A percentile compares a stretch with the other conserved stretches of the same genome.
Conservation (phyloP, 2,888 invertebrate species). For the Torymus aiolomorphi region DNA sequence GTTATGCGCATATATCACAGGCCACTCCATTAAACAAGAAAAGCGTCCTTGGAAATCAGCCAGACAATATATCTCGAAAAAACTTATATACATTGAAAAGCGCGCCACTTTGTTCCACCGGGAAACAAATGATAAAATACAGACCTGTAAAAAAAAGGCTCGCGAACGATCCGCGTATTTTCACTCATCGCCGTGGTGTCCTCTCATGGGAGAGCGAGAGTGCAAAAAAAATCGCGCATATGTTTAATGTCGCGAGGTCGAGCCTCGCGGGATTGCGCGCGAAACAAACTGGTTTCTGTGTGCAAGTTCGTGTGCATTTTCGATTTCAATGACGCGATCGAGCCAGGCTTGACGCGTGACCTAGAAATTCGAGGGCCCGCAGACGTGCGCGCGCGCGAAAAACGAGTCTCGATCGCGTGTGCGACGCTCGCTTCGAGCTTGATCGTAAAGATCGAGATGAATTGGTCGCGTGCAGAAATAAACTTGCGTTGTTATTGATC, state of each 20-base stretch:
- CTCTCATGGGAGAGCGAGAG: neutral
- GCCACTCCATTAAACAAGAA: conserved; percentile 25
- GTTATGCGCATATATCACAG: neutral
- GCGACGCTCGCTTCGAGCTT: too few relatives aligned
- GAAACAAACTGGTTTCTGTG: conserved; percentile 1
- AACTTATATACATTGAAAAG: too few relatives aligned
- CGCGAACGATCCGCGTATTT: too few relatives aligned
- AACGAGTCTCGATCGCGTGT: too few relatives aligned
- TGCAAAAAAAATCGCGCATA: neutral
- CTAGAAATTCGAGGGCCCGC: neutral
- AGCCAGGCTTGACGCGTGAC: neutral
- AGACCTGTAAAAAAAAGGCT: neutral
- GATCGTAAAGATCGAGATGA: too few relatives aligned
- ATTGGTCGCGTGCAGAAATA: too few relatives aligned
- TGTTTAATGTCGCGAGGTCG: neutral
- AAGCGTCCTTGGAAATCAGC: conserved; percentile 26
- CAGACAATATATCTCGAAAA: neutral
- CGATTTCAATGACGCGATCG: conserved; percentile 15
- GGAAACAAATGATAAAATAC: too few relatives aligned
- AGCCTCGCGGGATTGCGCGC: neutral
- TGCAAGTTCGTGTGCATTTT: neutral
- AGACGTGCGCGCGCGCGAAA: neutral
- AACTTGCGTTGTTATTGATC: too few relatives aligned
- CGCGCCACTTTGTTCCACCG: too few relatives aligned
- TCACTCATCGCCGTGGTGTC: neutral